These are phyloP conservation scores for Anolis carolinensis DNA, from an alignment of 2,113 vertebrate species.

Conservation along the genomic window DNA sequence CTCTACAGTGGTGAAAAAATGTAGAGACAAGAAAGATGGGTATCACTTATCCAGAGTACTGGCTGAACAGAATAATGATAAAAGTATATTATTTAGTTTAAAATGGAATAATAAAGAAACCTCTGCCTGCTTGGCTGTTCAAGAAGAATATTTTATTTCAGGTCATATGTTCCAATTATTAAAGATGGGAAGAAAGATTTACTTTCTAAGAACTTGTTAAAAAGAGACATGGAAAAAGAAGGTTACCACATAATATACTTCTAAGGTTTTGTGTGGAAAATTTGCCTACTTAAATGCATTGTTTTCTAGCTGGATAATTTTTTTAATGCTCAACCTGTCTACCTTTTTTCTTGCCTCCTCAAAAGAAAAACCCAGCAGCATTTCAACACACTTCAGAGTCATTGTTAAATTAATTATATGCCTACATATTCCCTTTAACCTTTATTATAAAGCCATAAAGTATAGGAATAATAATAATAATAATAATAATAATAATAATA, in stretches of 20 bases:
- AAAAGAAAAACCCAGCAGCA: too few species aligned
- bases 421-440: too few species aligned
- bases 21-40: neutral
- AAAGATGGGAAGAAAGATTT: neutral
- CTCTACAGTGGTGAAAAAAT: neutral
- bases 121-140: neutral
- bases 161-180: neutral
- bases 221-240: neutral
- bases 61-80: slow-evolving; percentile 14
- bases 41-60: slow-evolving; percentile 10
- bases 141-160: slow-evolving; percentile 15
- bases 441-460: too few species aligned
- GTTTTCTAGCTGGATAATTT: neutral
- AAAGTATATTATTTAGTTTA: slow-evolving; percentile 23
- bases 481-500: too few species aligned
- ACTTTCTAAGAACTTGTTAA: neutral
- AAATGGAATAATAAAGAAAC: slow-evolving; percentile 22
- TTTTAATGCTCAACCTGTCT: neutral
- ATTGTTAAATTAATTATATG: neutral
- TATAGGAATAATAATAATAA: too few species aligned
- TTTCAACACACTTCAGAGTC: neutral
- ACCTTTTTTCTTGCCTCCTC: too few species aligned
- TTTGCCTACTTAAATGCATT: neutral
- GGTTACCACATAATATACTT: neutral
- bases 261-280: neutral